Evolutionary conservation across 2,113 vertebrate species (phyloP).

Genomic region (Forbesichthys papilliferus): DNA sequence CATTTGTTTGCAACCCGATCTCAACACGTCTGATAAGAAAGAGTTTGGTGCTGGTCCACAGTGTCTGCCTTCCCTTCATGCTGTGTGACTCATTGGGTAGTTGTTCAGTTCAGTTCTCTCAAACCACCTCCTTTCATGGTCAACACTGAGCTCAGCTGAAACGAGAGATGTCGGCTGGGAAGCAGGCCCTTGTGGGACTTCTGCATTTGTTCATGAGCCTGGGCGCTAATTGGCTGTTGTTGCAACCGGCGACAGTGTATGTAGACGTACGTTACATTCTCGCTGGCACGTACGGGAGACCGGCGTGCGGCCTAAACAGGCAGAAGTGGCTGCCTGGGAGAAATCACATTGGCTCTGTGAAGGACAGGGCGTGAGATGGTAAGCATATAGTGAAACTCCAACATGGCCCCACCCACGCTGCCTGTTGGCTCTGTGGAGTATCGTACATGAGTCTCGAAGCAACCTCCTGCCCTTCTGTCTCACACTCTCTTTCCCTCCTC

Average conservation of each 20-base stretch:
- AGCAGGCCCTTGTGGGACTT: conserved; percentile 64
- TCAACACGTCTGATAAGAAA: conserved; percentile 54
- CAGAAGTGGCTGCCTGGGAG: conserved; percentile 1
- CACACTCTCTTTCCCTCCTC: conserved; percentile 32
- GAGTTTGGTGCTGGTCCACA: conserved; percentile 50
- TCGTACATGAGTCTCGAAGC: conserved; percentile 59
- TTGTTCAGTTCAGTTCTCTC: conserved; percentile 73
- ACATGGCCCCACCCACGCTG: conserved; percentile 60
- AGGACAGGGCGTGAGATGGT: conserved; percentile 16
- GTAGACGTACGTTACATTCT: conserved; percentile 25
- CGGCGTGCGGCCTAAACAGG: conserved; percentile 12
- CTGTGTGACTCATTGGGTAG: conserved; percentile 71
- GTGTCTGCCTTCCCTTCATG: conserved; percentile 69
- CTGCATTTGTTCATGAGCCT: conserved; percentile 73
- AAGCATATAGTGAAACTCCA: conserved; percentile 42
- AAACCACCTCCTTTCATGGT: conserved; percentile 81
- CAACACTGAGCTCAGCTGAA: conserved; percentile 77
- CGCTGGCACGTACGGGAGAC: conserved; percentile 25
- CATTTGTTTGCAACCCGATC: conserved; percentile 55
- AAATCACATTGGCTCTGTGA: conserved; percentile 13
- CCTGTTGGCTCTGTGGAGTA: conserved; percentile 67
- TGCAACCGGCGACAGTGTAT: conserved; percentile 55
- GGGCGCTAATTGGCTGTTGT: conserved; percentile 73
- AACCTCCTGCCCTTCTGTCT: conserved; percentile 25
- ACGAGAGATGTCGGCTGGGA: conserved; percentile 39